These are phyloP conservation scores for Gallinago nigripennis DNA, from an alignment of 2,797 vertebrate genomes.

Conservation along the genomic window DNA sequence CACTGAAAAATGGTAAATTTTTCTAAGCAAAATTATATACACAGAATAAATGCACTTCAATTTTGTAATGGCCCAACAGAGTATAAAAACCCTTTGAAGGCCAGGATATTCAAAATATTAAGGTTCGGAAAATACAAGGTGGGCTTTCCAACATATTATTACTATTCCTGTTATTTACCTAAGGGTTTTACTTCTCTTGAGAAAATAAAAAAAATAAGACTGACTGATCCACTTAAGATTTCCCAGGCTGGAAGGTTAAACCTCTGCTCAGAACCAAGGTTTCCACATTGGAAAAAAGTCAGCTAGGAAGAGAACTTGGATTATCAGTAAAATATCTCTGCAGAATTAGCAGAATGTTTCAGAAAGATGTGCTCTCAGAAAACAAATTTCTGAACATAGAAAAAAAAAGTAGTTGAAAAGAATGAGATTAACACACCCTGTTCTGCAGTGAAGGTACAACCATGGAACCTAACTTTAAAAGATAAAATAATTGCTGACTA, in stretches of 20 bases:
- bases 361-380: not conserved
- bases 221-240: slow-evolving; percentile 5
- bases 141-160: slow-evolving; percentile 3
- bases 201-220: not conserved
- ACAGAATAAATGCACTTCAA: not conserved
- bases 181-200: slow-evolving; percentile 4
- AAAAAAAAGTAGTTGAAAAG: not conserved
- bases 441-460: not conserved
- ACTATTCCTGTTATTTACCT: slow-evolving; percentile 36
- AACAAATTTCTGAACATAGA: not conserved
- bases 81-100: not conserved
- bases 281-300: not conserved
- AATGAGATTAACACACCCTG: not conserved
- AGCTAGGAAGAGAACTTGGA: not conserved
- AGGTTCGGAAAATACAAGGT: not conserved
- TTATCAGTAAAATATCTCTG: not conserved
- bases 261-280: not conserved
- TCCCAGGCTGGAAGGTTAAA: not conserved
- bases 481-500: not conserved
- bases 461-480: not conserved
- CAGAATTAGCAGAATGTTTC: not conserved
- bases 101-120: slow-evolving; percentile 23
- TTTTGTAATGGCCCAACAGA: not conserved
- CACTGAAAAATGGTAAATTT: not conserved
- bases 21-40: not conserved